A percentile compares a stretch with the other conserved stretches of the same genome.
Evolutionary conservation across 2,888 invertebrate species (phyloP).

Genomic region (Athalia circularis): DNA sequence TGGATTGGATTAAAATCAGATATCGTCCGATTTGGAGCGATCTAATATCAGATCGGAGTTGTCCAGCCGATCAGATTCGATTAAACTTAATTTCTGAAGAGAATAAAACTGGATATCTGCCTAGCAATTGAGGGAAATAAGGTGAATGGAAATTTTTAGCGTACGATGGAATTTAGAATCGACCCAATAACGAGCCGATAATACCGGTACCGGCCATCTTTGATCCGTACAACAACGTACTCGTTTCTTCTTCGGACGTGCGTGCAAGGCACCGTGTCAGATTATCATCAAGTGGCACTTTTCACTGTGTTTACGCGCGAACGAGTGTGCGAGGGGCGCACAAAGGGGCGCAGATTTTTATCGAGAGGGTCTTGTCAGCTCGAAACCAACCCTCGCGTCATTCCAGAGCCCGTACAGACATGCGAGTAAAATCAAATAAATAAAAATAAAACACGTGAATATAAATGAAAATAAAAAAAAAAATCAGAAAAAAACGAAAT

Average conservation of each 20-base stretch:
- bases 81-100: too few species aligned
- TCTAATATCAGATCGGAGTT: too few species aligned
- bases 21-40: too few species aligned
- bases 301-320: conserved; percentile 44
- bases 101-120: too few species aligned
- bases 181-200: conserved; percentile 12
- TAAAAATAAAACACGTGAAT: conserved; percentile 12
- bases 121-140: too few species aligned
- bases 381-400: not conserved
- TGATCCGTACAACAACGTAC: not conserved
- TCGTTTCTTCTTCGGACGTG: conserved; percentile 29
- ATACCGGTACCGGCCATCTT: conserved; percentile 5
- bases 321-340: conserved; percentile 41
- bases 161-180: too few species aligned
- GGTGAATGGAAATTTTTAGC: too few species aligned
- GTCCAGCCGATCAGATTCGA: too few species aligned
- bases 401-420: not conserved
- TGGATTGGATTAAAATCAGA: too few species aligned
- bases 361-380: conserved; percentile 28
- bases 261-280: conserved; percentile 42
- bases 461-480: conserved; percentile 6
- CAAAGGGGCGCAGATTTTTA: conserved; percentile 43
- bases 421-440: not conserved
- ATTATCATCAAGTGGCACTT: conserved; percentile 44
- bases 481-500: not conserved